These are phyloP conservation scores for Planococcus citri DNA, from an alignment of 1,140 invertebrate species.

Conservation along the genomic window DNA sequence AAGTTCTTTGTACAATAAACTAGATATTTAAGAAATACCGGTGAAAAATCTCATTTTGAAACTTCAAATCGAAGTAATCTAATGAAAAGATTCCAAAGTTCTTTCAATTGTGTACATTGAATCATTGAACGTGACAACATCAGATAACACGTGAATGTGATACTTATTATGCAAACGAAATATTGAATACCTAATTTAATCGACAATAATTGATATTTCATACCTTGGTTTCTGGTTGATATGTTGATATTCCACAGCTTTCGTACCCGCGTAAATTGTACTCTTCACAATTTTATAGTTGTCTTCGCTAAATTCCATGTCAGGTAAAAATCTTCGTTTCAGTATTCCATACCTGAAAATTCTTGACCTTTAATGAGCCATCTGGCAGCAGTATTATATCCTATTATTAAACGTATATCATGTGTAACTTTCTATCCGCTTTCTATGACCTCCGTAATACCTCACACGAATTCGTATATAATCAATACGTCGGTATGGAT, in stretches of 20 bases:
- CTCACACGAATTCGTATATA: background rate
- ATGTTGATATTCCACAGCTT: background rate
- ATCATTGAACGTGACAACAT: too few species aligned
- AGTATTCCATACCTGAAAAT: background rate
- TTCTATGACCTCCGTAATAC: slow-evolving; percentile 11
- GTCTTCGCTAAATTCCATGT: slow-evolving; percentile 8
- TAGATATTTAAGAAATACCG: too few species aligned
- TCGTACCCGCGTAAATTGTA: background rate
- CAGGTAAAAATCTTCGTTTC: background rate
- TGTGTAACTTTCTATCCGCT: slow-evolving; percentile 13
- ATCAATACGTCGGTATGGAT: background rate
- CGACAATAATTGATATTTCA: background rate
- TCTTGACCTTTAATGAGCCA: slow-evolving; percentile 12
- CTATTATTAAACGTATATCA: background rate
- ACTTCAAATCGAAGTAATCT: too few species aligned
- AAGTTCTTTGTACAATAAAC: too few species aligned
- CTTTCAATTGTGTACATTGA: too few species aligned
- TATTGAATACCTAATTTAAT: too few species aligned
- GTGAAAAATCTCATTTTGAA: too few species aligned
- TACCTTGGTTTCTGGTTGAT: slow-evolving; percentile 2
- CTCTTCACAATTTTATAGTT: slow-evolving; percentile 12
- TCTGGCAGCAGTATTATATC: background rate
- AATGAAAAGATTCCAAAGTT: too few species aligned
- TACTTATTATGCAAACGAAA: too few species aligned
- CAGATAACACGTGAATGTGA: background rate